Percentiles rank a stretch among this genome's conserved stretches.
phyloP scores from a whole-genome alignment of 2,113 vertebrate genomes.

The Osmerus mordax region DNA sequence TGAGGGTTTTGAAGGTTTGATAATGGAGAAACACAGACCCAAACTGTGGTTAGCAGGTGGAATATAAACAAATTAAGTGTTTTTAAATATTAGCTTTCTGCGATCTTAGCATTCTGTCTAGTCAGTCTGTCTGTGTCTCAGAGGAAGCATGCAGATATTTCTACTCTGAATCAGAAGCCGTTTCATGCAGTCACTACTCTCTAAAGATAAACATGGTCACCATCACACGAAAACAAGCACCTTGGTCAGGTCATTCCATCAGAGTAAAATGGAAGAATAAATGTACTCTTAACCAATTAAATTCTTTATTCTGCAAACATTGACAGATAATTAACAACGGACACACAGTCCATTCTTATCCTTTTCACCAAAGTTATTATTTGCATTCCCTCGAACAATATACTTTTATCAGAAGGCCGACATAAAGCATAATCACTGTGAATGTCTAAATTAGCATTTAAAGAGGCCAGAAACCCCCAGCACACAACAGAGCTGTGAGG shows the following conservation, averaged over 20 bases:
- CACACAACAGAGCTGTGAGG: neutral
- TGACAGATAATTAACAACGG: neutral
- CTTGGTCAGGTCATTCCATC: neutral
- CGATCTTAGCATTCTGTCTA: neutral
- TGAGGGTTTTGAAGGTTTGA: too few relatives aligned
- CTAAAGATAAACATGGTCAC: slow-evolving; percentile 1
- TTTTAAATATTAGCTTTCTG: neutral
- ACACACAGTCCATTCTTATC: neutral
- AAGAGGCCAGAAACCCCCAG: neutral
- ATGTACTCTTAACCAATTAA: neutral
- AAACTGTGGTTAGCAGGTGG: neutral
- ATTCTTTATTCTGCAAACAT: neutral
- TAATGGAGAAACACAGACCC: neutral
- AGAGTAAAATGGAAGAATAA: neutral
- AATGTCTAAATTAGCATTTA: slow-evolving; percentile 12
- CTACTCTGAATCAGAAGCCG: slow-evolving; percentile 3
- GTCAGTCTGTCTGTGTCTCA: neutral
- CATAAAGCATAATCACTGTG: neutral
- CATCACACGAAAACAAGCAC: neutral
- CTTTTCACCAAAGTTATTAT: neutral
- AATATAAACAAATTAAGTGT: neutral
- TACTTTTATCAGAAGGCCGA: neutral
- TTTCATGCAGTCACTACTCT: neutral
- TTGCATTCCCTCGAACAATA: neutral
- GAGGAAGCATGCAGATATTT: neutral